Evolutionary conservation across 1,140 invertebrate genomes (phyloP).

Genomic region (Drosophila equinoxialis): DNA sequence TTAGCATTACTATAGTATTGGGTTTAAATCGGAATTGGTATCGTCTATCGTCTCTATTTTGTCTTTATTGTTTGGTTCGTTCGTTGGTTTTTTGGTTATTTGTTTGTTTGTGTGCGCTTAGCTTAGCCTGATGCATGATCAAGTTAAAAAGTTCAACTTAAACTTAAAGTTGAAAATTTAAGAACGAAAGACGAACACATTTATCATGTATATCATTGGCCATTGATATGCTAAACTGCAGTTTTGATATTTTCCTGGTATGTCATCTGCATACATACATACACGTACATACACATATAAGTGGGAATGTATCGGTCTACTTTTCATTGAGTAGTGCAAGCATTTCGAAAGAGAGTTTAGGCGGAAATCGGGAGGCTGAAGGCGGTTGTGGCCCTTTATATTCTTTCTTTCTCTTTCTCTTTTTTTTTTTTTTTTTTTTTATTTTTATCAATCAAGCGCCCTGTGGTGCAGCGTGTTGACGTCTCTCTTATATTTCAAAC

Average conservation of each 20-base stretch:
- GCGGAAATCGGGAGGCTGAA: background rate
- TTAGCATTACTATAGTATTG: constrained; percentile 47
- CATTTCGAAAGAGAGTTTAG: background rate
- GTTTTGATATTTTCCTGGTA: constrained; percentile 41
- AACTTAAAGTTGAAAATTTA: constrained; percentile 6
- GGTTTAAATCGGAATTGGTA: constrained; percentile 2
- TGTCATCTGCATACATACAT: constrained; percentile 11
- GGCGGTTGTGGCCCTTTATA: background rate
- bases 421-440: background rate
- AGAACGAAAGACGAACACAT: constrained; percentile 40
- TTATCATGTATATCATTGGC: constrained; percentile 42
- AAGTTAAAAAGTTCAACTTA: background rate
- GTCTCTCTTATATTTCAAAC: constrained; percentile 77
- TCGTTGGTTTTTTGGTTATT: constrained; percentile 38
- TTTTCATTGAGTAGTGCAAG: constrained; percentile 18
- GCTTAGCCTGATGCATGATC: constrained; percentile 16
- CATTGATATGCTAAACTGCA: constrained; percentile 65
- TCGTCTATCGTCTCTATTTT: constrained; percentile 32
- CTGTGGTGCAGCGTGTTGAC: constrained; percentile 75
- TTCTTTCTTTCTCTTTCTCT: background rate
- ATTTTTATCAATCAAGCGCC: constrained; percentile 76
- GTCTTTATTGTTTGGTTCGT: constrained; percentile 31
- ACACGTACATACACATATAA: background rate
- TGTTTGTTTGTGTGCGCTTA: constrained; percentile 49
- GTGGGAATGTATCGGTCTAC: constrained; percentile 31